Percentiles rank a stretch among this genome's conserved stretches.
These are phyloP conservation scores for Melanotaenia boesemani DNA, from an alignment of 2,797 vertebrate species.

Conservation along the genomic window DNA sequence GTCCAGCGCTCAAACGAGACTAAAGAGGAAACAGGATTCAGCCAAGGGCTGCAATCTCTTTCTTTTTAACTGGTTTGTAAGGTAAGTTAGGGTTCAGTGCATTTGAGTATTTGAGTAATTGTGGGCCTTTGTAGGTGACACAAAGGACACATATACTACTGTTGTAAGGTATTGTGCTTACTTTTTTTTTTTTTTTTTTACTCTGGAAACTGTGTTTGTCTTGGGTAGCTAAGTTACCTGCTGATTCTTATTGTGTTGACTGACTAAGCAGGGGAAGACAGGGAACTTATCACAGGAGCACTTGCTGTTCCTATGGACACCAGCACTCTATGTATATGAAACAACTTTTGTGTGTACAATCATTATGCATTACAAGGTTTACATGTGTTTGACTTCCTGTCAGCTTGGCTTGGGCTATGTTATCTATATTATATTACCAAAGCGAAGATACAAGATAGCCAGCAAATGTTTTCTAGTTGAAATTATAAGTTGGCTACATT, in stretches of 20 bases:
- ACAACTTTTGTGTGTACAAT: conserved; percentile 46
- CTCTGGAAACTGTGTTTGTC: conserved; percentile 47
- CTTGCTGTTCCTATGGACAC: conserved; percentile 49
- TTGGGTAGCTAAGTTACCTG: conserved; percentile 62
- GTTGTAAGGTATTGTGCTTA: conserved; percentile 41
- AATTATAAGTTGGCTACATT: neutral
- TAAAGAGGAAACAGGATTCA: conserved; percentile 36
- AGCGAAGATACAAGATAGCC: conserved; percentile 26
- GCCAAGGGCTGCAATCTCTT: neutral
- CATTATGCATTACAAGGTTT: conserved; percentile 27
- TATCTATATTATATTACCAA: conserved; percentile 31
- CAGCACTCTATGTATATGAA: conserved; percentile 52
- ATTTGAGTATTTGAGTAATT: conserved; percentile 13
- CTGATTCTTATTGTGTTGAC: conserved; percentile 62
- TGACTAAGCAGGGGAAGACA: conserved; percentile 38
- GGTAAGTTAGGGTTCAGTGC: conserved; percentile 47
- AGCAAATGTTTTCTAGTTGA: neutral
- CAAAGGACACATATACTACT: conserved; percentile 29
- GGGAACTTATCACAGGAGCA: conserved; percentile 46
- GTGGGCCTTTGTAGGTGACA: conserved; percentile 29
- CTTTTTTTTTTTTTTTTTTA: conserved; percentile 17
- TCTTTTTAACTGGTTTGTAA: conserved; percentile 10
- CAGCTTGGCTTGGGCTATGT: conserved; percentile 29
- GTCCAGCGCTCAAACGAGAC: conserved; percentile 15
- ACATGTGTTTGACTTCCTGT: conserved; percentile 40